Conservation (phyloP, 2,888 invertebrate genomes). For the Cephus pulcher region DNA sequence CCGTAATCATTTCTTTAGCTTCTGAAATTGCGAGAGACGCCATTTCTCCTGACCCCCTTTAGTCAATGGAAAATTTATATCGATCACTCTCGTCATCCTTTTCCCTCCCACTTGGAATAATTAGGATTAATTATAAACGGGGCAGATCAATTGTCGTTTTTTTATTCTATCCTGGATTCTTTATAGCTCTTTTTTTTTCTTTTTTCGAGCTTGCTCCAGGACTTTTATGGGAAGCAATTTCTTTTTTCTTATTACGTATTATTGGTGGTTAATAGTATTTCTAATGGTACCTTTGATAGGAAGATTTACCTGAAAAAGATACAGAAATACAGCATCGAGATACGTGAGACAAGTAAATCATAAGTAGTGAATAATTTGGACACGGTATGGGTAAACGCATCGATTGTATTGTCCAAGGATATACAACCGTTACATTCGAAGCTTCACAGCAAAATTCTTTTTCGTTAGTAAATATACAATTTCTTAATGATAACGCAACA, state of each 20-base stretch:
- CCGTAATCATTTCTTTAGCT: neutral
- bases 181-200: neutral
- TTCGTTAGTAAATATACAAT: neutral
- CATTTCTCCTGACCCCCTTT: neutral
- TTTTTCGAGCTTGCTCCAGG: neutral
- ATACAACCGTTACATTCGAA: constrained; percentile 34
- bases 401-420: constrained; percentile 42
- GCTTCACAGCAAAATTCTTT: constrained; percentile 11
- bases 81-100: neutral
- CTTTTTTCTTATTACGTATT: neutral
- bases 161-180: neutral
- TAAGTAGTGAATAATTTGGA: neutral
- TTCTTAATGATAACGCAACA: constrained; percentile 3
- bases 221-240: neutral
- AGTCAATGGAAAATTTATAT: neutral
- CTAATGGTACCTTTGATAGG: neutral
- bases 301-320: neutral
- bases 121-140: neutral
- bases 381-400: constrained; percentile 27
- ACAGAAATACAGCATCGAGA: neutral
- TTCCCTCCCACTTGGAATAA: neutral
- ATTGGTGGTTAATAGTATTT: neutral
- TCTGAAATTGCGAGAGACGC: neutral
- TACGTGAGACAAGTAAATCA: neutral
- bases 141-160: neutral